Percentiles rank a stretch among this genome's conserved stretches.
phyloP scores from a whole-genome alignment of 2,797 vertebrate genomes.

The Stomatorhinus walkeri region DNA sequence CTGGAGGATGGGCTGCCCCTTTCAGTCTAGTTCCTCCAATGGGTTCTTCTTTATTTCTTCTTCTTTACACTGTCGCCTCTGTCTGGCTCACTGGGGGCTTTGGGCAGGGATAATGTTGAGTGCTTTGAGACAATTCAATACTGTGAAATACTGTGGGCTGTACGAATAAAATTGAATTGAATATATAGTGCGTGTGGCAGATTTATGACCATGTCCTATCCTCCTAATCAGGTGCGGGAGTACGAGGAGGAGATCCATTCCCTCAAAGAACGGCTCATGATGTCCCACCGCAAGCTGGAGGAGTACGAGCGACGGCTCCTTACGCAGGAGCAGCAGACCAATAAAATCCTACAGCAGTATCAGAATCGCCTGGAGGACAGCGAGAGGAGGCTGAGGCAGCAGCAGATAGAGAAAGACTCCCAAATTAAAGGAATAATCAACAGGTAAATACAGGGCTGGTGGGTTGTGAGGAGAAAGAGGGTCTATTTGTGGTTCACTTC shows the following conservation, averaged over 20 bases:
- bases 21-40: neutral
- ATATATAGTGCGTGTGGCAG: neutral
- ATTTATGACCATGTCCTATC: neutral
- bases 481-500: neutral
- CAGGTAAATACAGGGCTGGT: constrained; percentile 61
- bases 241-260: constrained; percentile 95
- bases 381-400: constrained; percentile 81
- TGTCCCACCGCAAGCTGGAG: constrained; percentile 95
- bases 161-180: neutral
- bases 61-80: neutral
- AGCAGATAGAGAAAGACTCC: constrained; percentile 86
- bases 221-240: constrained; percentile 73
- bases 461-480: neutral
- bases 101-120: neutral
- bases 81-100: neutral
- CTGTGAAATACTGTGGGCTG: neutral
- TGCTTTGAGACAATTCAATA: neutral
- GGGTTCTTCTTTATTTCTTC: neutral
- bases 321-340: constrained; percentile 86
- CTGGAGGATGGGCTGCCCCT: neutral
- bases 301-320: constrained; percentile 85
- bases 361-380: constrained; percentile 90
- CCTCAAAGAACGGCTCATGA: constrained; percentile 85
- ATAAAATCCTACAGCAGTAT: constrained; percentile 89
- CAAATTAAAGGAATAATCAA: constrained; percentile 98